Conservation (phyloP, 1,140 invertebrate species). For the Diprion similis region DNA sequence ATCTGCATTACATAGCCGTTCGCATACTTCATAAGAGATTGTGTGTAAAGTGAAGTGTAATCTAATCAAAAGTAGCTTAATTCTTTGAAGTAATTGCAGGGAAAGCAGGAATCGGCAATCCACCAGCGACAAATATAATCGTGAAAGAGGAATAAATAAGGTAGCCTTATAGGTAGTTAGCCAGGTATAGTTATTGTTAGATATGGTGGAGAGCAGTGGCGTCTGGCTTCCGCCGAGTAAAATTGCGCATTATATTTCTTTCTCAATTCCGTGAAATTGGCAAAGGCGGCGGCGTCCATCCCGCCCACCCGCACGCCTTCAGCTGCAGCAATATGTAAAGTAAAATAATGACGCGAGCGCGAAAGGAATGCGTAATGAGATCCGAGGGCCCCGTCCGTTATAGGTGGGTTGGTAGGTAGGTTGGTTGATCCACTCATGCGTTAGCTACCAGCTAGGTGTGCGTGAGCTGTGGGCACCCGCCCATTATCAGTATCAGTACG, state of each 20-base stretch:
- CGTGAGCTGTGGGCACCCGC: not conserved
- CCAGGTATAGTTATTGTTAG: no score
- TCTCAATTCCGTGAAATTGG: conserved; percentile 7
- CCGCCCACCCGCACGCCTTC: conserved; percentile 5
- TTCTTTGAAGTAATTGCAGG: no score
- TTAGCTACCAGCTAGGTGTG: not conserved
- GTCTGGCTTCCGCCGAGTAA: not conserved
- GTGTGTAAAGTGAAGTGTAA: no score
- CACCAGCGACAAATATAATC: no score
- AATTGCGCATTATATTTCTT: conserved; percentile 5
- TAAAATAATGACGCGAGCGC: conserved; percentile 42
- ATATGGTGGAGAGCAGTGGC: no score
- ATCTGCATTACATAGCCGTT: no score
- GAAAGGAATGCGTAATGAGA: conserved; percentile 48
- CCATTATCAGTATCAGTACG: not conserved
- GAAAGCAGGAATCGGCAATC: no score
- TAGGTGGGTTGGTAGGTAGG: not conserved
- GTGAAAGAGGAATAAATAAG: no score
- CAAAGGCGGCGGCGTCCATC: conserved; percentile 3
- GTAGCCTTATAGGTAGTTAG: no score
- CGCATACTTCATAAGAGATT: no score
- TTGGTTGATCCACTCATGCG: not conserved
- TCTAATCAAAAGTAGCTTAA: no score
- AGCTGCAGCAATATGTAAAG: conserved; percentile 5
- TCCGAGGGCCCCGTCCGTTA: conserved; percentile 17